These are phyloP conservation scores for Gephyroberyx darwinii DNA, from an alignment of 2,797 vertebrate genomes.

Conservation along the genomic window DNA sequence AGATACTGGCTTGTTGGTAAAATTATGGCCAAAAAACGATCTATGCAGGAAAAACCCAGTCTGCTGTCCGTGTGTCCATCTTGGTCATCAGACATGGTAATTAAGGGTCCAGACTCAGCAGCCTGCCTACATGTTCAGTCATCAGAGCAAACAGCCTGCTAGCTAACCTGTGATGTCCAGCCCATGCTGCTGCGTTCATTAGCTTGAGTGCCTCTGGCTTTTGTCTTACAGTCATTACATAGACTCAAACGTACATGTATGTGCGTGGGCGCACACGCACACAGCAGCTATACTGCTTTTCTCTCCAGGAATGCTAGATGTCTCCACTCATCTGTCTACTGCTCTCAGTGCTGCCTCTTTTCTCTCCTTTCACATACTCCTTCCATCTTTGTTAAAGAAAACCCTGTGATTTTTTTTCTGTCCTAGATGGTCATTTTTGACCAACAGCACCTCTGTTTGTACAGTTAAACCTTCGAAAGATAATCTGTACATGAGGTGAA, in stretches of 20 bases:
- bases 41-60: too few relatives aligned
- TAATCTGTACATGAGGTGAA: not conserved
- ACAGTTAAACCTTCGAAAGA: not conserved
- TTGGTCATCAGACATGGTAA: not conserved
- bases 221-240: constrained; percentile 3
- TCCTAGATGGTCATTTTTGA: not conserved
- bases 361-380: not conserved
- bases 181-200: constrained; percentile 8
- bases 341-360: not conserved
- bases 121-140: not conserved
- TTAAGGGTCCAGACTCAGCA: not conserved
- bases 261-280: too few relatives aligned
- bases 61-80: not conserved
- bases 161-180: not conserved
- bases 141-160: not conserved
- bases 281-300: constrained; percentile 9
- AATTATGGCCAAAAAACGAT: too few relatives aligned
- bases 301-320: not conserved
- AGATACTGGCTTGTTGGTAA: too few relatives aligned
- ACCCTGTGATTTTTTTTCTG: not conserved
- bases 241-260: too few relatives aligned
- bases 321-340: not conserved
- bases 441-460: not conserved
- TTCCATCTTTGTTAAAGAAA: not conserved
- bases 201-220: constrained; percentile 4